phyloP scores from a whole-genome alignment of 2,888 invertebrate species.

The Melinopterus prodromus region DNA sequence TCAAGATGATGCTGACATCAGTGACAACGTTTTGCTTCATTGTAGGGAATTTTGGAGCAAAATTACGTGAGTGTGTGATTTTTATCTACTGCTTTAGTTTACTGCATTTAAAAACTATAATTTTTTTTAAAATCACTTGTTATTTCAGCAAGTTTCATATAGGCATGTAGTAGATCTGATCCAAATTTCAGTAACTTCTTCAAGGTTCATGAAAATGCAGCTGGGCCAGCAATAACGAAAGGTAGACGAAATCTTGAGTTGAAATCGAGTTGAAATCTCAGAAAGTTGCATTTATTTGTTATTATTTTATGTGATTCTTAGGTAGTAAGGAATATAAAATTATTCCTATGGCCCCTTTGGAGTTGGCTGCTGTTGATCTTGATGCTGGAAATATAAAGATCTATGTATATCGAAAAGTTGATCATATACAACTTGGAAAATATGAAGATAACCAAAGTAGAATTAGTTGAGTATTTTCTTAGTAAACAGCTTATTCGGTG shows the following conservation, averaged over 20 bases:
- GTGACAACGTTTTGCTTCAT: no score
- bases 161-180: slow-evolving; percentile 47
- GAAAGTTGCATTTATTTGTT: neutral
- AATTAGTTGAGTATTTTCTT: no score
- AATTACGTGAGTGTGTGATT: no score
- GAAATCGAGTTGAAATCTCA: neutral
- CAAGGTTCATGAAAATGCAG: slow-evolving; percentile 44
- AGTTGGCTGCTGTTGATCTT: neutral
- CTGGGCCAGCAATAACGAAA: slow-evolving; percentile 46
- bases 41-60: no score
- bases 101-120: no score
- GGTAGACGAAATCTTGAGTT: slow-evolving; percentile 41
- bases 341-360: neutral
- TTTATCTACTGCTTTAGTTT: no score
- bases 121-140: no score
- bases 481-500: no score
- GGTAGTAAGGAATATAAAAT: slow-evolving; percentile 16
- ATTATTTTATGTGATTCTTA: neutral
- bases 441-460: neutral
- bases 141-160: slow-evolving; percentile 51
- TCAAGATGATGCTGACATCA: no score
- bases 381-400: neutral
- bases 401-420: neutral
- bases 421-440: neutral
- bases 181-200: slow-evolving; percentile 51